phyloP scores from a whole-genome alignment of 23 tunicate genomes.

The Oikopleura albicans region DNA sequence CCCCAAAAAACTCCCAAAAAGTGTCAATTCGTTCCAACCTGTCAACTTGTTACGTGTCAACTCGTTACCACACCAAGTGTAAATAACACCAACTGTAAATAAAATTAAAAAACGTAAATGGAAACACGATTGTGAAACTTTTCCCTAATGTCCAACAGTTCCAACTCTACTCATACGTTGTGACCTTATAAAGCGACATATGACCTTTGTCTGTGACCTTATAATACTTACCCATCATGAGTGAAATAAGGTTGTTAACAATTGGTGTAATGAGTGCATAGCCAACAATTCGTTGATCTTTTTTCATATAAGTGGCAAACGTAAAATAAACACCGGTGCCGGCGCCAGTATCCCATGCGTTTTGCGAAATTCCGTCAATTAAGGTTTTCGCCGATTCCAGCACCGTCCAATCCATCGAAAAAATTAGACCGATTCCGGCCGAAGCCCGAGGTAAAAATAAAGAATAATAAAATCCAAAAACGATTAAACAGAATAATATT shows the following conservation, averaged over 20 bases:
- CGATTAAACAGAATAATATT: slow-evolving; percentile 31
- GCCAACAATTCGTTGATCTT: slow-evolving; percentile 45
- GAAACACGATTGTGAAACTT: no score
- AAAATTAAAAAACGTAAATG: no score
- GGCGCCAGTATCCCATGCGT: slow-evolving; percentile 92
- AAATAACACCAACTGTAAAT: no score
- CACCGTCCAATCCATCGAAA: slow-evolving; percentile 54
- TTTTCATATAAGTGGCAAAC: slow-evolving; percentile 48
- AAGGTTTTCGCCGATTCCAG: slow-evolving; percentile 19
- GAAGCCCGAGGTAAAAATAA: slow-evolving; percentile 41
- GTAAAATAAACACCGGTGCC: slow-evolving; percentile 41
- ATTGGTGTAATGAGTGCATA: slow-evolving; percentile 43
- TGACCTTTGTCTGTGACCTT: no score
- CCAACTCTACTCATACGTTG: no score
- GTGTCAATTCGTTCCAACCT: no score
- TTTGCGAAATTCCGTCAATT: slow-evolving; percentile 62
- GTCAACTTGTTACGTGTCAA: no score
- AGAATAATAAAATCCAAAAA: slow-evolving; percentile 39
- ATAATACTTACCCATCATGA: no score
- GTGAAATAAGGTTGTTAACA: slow-evolving; percentile 45
- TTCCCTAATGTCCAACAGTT: no score
- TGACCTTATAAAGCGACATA: no score
- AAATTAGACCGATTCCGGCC: slow-evolving; percentile 40
- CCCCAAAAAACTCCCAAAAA: no score
- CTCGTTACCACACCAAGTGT: no score